Conservation (phyloP, 2,888 invertebrate genomes). For the Caenorhabditis sp. region DNA sequence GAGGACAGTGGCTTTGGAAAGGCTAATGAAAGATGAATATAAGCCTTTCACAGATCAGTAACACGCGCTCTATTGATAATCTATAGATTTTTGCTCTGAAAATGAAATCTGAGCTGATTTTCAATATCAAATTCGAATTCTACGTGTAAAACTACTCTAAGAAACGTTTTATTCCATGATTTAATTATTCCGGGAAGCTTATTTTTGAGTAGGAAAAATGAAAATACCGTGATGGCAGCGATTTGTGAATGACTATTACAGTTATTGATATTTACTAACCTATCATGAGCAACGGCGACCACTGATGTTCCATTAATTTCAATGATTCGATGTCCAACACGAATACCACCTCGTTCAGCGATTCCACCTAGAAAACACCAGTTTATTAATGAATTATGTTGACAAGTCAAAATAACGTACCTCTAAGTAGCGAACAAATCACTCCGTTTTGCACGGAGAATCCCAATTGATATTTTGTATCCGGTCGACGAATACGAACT, state of each 20-base stretch:
- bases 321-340: slow-evolving; percentile 98
- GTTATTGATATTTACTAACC: slow-evolving; percentile 15
- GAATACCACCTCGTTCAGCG: slow-evolving; percentile 96
- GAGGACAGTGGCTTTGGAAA: no score
- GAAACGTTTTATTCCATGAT: no score
- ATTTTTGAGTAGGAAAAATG: no score
- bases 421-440: slow-evolving; percentile 75
- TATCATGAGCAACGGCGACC: slow-evolving; percentile 97
- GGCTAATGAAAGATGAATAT: no score
- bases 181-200: no score
- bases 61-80: no score
- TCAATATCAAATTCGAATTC: no score
- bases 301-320: slow-evolving; percentile 90
- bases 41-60: no score
- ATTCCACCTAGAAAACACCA: slow-evolving; percentile 81
- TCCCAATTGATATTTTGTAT: slow-evolving; percentile 98
- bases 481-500: slow-evolving; percentile 85
- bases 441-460: slow-evolving; percentile 99
- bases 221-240: no score
- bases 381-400: slow-evolving; percentile 2
- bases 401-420: slow-evolving; percentile 9
- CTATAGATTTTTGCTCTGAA: no score
- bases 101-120: no score
- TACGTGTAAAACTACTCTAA: no score
- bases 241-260: not conserved